Conservation (phyloP, 2,797 vertebrate genomes). For the Ctenochaetus hawaiiensis region DNA sequence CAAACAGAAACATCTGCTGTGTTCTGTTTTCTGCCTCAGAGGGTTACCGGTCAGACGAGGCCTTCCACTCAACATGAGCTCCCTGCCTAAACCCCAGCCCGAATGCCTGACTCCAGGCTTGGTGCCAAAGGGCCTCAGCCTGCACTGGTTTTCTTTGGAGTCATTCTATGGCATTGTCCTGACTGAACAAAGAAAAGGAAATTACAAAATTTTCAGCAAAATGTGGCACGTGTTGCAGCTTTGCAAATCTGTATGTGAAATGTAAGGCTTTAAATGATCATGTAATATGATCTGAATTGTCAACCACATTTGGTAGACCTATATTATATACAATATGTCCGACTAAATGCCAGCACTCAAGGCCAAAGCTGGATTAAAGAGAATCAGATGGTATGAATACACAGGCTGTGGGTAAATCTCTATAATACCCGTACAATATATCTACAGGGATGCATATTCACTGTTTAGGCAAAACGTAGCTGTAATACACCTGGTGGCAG, state of each 20-base stretch:
- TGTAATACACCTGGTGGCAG: neutral
- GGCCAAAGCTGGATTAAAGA: constrained; percentile 27
- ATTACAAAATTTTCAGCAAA: constrained; percentile 1
- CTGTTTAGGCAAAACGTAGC: neutral
- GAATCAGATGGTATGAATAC: constrained; percentile 25
- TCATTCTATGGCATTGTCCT: constrained; percentile 16
- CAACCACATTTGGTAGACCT: neutral
- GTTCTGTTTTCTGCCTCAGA: constrained; percentile 53
- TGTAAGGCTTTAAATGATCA: too few relatives aligned
- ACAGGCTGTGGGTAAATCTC: constrained; percentile 29
- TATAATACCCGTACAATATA: neutral
- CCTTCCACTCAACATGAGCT: constrained; percentile 40
- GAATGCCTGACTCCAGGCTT: constrained; percentile 35
- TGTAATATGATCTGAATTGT: neutral
- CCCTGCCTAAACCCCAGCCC: constrained; percentile 29
- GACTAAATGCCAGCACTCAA: constrained; percentile 2
- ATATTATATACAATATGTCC: constrained; percentile 19
- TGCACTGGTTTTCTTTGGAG: neutral
- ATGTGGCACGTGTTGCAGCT: neutral
- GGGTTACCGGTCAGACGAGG: constrained; percentile 46
- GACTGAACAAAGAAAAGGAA: constrained; percentile 14
- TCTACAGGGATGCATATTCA: constrained; percentile 13
- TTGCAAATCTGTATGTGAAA: too few relatives aligned
- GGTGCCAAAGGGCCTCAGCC: constrained; percentile 29
- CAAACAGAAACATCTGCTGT: constrained; percentile 70